A percentile compares a stretch with the other conserved stretches of the same genome.
These are phyloP conservation scores for Zosterops lateralis DNA, from an alignment of 2,113 vertebrate genomes.

Conservation along the genomic window DNA sequence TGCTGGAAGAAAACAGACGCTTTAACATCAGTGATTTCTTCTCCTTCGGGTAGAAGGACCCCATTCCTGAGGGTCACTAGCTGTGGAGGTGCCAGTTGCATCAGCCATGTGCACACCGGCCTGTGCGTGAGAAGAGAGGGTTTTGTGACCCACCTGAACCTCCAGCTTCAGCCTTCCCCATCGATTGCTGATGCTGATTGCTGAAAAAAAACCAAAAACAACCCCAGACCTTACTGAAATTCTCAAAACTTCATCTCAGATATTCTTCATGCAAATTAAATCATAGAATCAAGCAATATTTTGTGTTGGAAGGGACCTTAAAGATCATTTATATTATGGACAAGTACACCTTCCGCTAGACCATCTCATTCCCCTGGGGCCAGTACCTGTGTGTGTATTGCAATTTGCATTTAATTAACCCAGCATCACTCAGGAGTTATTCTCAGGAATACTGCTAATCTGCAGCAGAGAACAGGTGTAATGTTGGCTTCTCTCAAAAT, in stretches of 20 bases:
- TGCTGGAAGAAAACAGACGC: not conserved
- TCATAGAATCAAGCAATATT: not conserved
- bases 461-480: not conserved
- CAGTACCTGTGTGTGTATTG: not conserved
- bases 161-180: not conserved
- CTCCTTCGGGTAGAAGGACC: not conserved
- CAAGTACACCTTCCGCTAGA: not conserved
- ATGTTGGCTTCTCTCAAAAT: not conserved
- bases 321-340: not conserved
- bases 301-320: not conserved
- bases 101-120: not conserved
- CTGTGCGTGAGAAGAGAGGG: not conserved
- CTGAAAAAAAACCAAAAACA: not conserved
- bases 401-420: not conserved
- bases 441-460: not conserved
- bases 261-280: not conserved
- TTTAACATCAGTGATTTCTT: not conserved
- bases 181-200: not conserved
- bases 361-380: not conserved
- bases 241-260: not conserved
- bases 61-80: not conserved
- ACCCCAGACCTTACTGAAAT: not conserved
- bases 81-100: not conserved
- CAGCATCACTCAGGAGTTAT: not conserved
- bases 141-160: not conserved